These are phyloP conservation scores for Rhodeus uyekii DNA, from an alignment of 2,797 vertebrate genomes.

Conservation along the genomic window DNA sequence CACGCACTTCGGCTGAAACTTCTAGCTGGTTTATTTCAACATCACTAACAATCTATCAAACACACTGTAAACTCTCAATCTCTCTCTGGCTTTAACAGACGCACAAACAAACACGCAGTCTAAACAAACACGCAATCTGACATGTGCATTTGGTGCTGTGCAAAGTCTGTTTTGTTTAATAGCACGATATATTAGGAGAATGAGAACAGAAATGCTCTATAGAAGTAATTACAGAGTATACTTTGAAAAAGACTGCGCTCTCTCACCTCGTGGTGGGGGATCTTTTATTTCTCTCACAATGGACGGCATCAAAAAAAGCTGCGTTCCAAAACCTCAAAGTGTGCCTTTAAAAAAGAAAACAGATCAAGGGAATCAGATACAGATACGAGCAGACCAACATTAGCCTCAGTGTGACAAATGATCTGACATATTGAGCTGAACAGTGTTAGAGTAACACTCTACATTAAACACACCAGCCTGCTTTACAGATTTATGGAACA, in stretches of 20 bases:
- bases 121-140: conserved; percentile 29
- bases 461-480: background rate
- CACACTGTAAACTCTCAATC: conserved; percentile 34
- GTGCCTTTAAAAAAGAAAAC: conserved; percentile 79
- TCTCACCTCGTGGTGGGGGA: conserved; percentile 94
- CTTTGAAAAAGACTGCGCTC: background rate
- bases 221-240: background rate
- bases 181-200: conserved; percentile 32
- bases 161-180: conserved; percentile 32
- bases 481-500: too few relatives aligned
- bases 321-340: conserved; percentile 96
- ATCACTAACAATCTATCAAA: conserved; percentile 39
- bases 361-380: conserved; percentile 8
- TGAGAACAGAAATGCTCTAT: background rate
- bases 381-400: background rate
- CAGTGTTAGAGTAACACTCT: background rate
- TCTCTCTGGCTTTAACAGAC: conserved; percentile 36
- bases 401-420: background rate
- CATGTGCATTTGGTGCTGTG: conserved; percentile 40
- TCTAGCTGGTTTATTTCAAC: conserved; percentile 17
- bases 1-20: conserved; percentile 33
- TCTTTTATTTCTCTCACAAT: conserved; percentile 95
- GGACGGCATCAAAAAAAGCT: conserved; percentile 95
- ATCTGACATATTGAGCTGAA: background rate
- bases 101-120: conserved; percentile 29